Percentiles rank a stretch among this genome's conserved stretches.
Evolutionary conservation across 1,140 invertebrate genomes (phyloP).

Genomic region (Lasioglossum albipes): DNA sequence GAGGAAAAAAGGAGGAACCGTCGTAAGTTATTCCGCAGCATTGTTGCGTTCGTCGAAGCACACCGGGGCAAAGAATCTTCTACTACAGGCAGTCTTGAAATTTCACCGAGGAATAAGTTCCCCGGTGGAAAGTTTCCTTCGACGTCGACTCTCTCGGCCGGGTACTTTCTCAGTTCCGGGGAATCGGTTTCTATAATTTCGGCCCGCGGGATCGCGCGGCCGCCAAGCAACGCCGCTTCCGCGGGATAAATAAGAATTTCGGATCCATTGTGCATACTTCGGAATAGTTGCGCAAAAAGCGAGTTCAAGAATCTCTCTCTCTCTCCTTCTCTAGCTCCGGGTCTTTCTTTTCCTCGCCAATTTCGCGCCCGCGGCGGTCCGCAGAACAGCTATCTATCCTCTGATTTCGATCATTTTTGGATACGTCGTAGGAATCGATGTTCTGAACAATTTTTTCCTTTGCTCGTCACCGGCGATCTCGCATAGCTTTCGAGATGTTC

Average conservation of each 20-base stretch:
- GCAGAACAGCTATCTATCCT: too few relatives aligned
- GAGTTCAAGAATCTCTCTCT: not conserved
- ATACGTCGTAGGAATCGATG: too few relatives aligned
- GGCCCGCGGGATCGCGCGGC: not conserved
- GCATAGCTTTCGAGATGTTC: too few relatives aligned
- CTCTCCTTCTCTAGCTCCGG: too few relatives aligned
- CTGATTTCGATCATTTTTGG: too few relatives aligned
- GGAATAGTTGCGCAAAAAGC: not conserved
- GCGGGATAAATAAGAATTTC: not conserved
- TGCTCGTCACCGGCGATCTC: too few relatives aligned
- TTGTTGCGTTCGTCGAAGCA: slow-evolving; percentile 25
- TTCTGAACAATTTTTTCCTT: too few relatives aligned
- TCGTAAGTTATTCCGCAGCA: slow-evolving; percentile 26
- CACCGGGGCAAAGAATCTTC: slow-evolving; percentile 1
- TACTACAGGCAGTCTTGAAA: slow-evolving; percentile 4
- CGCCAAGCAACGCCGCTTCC: too few relatives aligned
- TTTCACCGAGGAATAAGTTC: slow-evolving; percentile 15
- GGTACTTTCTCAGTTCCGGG: not conserved
- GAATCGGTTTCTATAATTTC: not conserved
- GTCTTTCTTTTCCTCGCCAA: too few relatives aligned
- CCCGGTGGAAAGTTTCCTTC: slow-evolving; percentile 9
- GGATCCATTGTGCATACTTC: not conserved
- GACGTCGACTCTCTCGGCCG: not conserved
- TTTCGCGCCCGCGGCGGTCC: too few relatives aligned
- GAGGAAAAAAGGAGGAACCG: not conserved